Base-by-base conservation (phyloP, 1,140 invertebrate species). In the Hylaeus anthracinus region DNA sequence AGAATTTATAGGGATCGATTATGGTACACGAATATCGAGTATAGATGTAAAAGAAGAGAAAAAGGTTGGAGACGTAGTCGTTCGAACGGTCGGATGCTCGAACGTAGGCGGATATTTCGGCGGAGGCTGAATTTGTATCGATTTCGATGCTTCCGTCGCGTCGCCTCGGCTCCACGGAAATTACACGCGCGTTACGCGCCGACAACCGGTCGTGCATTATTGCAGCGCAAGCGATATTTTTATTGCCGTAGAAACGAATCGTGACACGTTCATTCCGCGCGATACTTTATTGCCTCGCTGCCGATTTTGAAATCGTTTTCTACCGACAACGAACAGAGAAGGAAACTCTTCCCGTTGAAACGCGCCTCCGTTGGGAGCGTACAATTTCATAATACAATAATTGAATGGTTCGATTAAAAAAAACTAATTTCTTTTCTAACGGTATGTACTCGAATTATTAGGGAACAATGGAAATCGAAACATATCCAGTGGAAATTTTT, bases 161-260 rank as follows among this genome's bases (percentile, higher is more conserved):
- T 61, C 71, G 55, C 56, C 41, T 61, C 70, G 58, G 41, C 71
- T 56, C 39, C 43, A 14, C 71, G 77, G 71, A 79, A 74, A 79
- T 79, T 79, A 74, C 78, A 14, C 71, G 71, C 71, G 78, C 70
- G 78, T 79, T 79, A 74, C 78, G 63, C 61, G 71, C 70, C 71
- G 63, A 48, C 60, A 56, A 56, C 63, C 51, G 60, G 9, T 1
- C 70, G 55, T 12, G 66, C 60, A 74, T 74, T 79, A 79, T 79
- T 66, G 78, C 78, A 15, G 14, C 41, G 41, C 53, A 66, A 79
- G 71, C 71, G 71, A 74, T 79, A 79, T 66, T 79, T 79, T 79
- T 79, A 65, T 79, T 58, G 60, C 41, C 43, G n/a, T 10, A 14
- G 70, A 41, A 66, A 60, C 70, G 78, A 65, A 56, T 65, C 60